Evolutionary conservation across 2,888 invertebrate genomes (phyloP), one percentile per base, ranked within the genome.

Genomic region (Ptychoptera contaminata): DNA sequence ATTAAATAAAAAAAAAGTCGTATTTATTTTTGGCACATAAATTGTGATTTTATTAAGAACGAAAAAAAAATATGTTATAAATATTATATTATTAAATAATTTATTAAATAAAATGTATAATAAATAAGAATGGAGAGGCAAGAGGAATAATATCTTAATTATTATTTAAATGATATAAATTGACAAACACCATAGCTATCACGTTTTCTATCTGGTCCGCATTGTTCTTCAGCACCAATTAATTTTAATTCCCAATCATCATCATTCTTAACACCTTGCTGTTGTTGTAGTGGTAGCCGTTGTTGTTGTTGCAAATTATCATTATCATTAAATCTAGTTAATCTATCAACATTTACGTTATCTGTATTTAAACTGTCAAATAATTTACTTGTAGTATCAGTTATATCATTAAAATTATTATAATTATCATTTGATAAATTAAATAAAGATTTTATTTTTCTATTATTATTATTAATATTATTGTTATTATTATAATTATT

Each of bases 191-290:
- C 81, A 47, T 72, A 70, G n/a, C 73, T 69, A 57, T 84, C 79
- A 31, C 83, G 71, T 52, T 69, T 70, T 53, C 77, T 69, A 40
- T 76, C 82, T 1, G 82, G 83, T 14, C 82, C 82, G 59, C 84
- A 84, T 56, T 82, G 79, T 56, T 82, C 82, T 42, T 70, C 69
- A 15, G 76, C 79, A 1, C 82, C 80, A 15, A 82, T 54, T 38
- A 82, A 65, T 54, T 70, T 74, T 55, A 70, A 62, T 50, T 73
- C 68, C 51, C 67, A 53, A 49, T 60, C 60, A 16, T 56, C 48
- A 12, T 61, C 59, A 36, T 46, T 37, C 8, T 40, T 37, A 34
- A 39, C 43, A 30, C 30, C 29, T 35, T 42, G 35, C 16, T 32
- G 37, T 43, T 43, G 16, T 38, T 31, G n/a, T 38, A 34, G 47